phyloP scores from a whole-genome alignment of 2,888 invertebrate species.

The Leptinotarsa peninsularis region DNA sequence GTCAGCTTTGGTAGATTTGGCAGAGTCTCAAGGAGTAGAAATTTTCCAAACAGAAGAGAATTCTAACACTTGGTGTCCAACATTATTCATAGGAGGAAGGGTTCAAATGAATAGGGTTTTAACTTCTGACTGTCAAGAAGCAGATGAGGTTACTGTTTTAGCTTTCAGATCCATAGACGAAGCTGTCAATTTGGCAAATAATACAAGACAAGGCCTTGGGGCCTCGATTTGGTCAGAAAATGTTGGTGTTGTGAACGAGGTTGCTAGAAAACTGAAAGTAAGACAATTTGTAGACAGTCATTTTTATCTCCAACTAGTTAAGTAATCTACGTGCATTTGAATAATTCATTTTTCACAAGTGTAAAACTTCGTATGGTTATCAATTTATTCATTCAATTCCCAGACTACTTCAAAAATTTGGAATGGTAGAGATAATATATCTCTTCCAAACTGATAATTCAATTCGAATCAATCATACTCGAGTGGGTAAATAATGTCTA shows the following conservation, averaged over 20 bases:
- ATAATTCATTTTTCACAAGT: too few species aligned
- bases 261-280: conserved; percentile 67
- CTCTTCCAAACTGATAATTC: too few species aligned
- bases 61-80: conserved; percentile 55
- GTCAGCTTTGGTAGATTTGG: conserved; percentile 47
- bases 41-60: conserved; percentile 49
- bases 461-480: too few species aligned
- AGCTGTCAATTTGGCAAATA: conserved; percentile 70
- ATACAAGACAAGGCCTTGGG: conserved; percentile 67
- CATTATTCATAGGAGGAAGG: conserved; percentile 57
- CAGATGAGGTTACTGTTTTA: conserved; percentile 62
- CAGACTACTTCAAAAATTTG: too few species aligned
- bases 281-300: conserved; percentile 16
- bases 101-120: conserved; percentile 55
- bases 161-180: conserved; percentile 71
- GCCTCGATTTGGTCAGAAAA: conserved; percentile 72
- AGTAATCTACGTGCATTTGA: too few species aligned
- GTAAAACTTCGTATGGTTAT: too few species aligned
- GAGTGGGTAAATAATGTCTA: too few species aligned
- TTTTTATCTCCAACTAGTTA: too few species aligned
- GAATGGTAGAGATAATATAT: too few species aligned
- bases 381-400: too few species aligned
- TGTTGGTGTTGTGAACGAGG: conserved; percentile 68
- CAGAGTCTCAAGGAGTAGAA: conserved; percentile 56
- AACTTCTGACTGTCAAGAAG: conserved; percentile 40